A percentile compares a stretch with the other conserved stretches of the same genome.
phyloP scores from a whole-genome alignment of 2,797 vertebrate species.

The Mionectes olivaceus region DNA sequence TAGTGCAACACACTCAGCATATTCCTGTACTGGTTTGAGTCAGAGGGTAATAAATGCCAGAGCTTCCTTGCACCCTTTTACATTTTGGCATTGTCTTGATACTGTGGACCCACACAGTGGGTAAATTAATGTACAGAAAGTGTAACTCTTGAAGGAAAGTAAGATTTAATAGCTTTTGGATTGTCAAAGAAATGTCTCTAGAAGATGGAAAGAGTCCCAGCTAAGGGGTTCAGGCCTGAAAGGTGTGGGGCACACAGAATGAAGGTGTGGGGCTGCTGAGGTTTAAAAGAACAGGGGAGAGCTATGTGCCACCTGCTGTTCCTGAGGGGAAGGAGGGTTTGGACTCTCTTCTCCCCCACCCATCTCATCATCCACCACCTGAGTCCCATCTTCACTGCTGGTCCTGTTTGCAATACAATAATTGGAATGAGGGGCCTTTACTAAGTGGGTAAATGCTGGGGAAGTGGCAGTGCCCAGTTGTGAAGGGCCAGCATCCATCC shows the following conservation, averaged over 20 bases:
- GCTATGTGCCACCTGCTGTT: neutral
- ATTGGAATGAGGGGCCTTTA: neutral
- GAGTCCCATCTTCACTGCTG: neutral
- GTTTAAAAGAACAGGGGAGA: neutral
- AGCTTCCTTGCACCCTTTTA: neutral
- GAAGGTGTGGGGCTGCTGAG: neutral
- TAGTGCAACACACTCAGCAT: slow-evolving; percentile 24
- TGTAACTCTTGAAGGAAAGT: neutral
- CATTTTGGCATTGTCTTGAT: neutral
- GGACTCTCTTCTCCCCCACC: neutral
- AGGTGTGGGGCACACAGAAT: neutral
- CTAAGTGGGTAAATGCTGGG: rapidly evolving
- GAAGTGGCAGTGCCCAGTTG: rapidly evolving
- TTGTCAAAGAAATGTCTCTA: neutral
- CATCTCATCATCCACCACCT: neutral
- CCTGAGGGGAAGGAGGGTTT: neutral
- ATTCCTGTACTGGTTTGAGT: neutral
- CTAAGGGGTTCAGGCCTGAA: neutral
- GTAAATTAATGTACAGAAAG: neutral
- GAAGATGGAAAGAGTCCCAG: neutral
- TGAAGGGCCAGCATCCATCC: neutral
- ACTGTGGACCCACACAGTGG: neutral
- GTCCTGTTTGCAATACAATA: neutral
- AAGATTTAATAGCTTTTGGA: neutral
- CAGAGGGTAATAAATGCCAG: neutral